A percentile compares a stretch with the other conserved stretches of the same genome.
These are phyloP conservation scores for Drosophila melanosoma DNA, from an alignment of 2,888 invertebrate species.

Conservation along the genomic window DNA sequence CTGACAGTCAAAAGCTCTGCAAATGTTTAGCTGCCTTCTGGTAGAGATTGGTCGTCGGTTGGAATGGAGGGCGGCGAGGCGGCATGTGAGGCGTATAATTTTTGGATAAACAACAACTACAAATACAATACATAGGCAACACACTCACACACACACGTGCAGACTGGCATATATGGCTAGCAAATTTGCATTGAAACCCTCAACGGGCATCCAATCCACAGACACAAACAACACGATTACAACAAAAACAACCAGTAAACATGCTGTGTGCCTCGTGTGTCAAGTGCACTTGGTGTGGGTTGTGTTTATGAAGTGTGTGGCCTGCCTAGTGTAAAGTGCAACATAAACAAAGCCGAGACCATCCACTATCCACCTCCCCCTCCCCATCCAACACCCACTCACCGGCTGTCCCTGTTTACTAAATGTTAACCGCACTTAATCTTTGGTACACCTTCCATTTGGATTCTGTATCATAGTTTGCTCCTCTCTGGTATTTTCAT, in stretches of 20 bases:
- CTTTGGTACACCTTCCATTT: constrained; percentile 42
- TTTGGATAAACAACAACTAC: constrained; percentile 67
- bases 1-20: constrained; percentile 65
- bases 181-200: constrained; percentile 65
- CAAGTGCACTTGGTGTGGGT: constrained; percentile 62
- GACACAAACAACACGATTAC: constrained; percentile 3
- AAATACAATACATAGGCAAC: constrained; percentile 43
- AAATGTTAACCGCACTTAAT: constrained; percentile 69
- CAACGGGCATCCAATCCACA: constrained; percentile 5
- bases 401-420: constrained; percentile 35
- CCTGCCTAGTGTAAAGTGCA: constrained; percentile 62
- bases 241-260: constrained; percentile 22
- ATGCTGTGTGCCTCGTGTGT: constrained; percentile 44
- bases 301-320: constrained; percentile 63
- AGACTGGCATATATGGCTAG: constrained; percentile 64
- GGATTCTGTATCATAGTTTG: constrained; percentile 12
- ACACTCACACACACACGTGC: constrained; percentile 20
- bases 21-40: constrained; percentile 63
- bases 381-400: not conserved
- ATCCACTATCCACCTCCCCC: not conserved
- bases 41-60: constrained; percentile 2
- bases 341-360: constrained; percentile 66
- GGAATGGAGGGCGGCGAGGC: constrained; percentile 4
- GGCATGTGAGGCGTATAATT: constrained; percentile 64
- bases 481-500: constrained; percentile 11